Conservation (phyloP, 2,113 vertebrate genomes). For the Mesembrinibis cayennensis region DNA sequence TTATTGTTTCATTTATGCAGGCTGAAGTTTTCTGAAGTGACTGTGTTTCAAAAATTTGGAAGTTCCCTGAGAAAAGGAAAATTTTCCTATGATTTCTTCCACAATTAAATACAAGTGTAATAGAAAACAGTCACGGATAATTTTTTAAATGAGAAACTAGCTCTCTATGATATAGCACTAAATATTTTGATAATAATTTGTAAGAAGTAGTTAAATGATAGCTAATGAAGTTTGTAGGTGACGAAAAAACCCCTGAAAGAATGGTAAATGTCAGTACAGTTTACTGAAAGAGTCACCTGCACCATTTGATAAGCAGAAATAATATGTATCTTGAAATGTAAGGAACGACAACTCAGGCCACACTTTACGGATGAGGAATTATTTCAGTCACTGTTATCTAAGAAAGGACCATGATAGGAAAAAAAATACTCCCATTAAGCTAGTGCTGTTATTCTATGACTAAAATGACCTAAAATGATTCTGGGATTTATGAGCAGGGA, state of each 20-base stretch:
- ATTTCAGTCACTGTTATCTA: not conserved
- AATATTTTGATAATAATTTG: not conserved
- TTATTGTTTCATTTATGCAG: not conserved
- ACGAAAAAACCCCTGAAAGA: not conserved
- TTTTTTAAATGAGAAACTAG: not conserved
- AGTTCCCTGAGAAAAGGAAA: not conserved
- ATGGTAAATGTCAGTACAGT: not conserved
- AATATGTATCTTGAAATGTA: not conserved
- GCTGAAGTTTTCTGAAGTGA: not conserved
- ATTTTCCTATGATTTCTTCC: not conserved
- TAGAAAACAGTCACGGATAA: not conserved
- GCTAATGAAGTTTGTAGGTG: not conserved
- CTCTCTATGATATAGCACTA: accelerated
- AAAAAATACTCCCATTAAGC: not conserved
- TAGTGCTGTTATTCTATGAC: not conserved
- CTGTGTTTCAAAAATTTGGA: not conserved
- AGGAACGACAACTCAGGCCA: not conserved
- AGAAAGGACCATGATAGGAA: not conserved
- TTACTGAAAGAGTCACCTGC: not conserved
- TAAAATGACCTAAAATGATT: not conserved
- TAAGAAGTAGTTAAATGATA: not conserved
- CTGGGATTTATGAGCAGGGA: not conserved
- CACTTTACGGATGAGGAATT: not conserved
- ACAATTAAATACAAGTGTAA: not conserved
- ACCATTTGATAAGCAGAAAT: not conserved